These are phyloP conservation scores for Luperina nickerlii DNA, from an alignment of 2,888 invertebrate genomes.

Conservation along the genomic window DNA sequence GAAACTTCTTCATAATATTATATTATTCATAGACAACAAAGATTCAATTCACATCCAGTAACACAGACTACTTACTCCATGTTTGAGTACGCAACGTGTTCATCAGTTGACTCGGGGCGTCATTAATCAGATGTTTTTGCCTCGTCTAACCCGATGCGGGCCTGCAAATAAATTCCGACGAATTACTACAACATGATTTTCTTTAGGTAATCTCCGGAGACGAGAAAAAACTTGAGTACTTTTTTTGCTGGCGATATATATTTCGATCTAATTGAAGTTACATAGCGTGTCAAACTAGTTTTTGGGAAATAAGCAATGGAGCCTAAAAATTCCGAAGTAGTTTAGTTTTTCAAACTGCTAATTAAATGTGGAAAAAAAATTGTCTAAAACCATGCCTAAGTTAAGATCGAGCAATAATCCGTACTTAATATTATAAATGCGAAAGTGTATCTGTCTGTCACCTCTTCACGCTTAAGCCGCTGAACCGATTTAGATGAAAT, in stretches of 20 bases:
- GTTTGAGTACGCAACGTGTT: conserved; percentile 74
- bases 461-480: too few relatives aligned
- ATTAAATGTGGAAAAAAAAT: background rate
- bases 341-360: background rate
- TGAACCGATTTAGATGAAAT: too few relatives aligned
- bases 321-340: background rate
- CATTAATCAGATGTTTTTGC: conserved; percentile 83
- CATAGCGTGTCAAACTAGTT: conserved; percentile 16
- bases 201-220: conserved; percentile 56
- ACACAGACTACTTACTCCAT: conserved; percentile 41
- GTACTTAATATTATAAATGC: too few relatives aligned
- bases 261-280: conserved; percentile 44
- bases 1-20: too few relatives aligned
- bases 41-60: conserved; percentile 49
- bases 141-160: conserved; percentile 58
- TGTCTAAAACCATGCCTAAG: background rate
- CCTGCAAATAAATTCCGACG: conserved; percentile 66
- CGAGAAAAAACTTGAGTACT: conserved; percentile 52
- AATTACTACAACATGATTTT: conserved; percentile 68
- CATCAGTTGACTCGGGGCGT: conserved; percentile 69
- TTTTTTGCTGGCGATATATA: conserved; percentile 38
- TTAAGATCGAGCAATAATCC: background rate
- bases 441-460: too few relatives aligned
- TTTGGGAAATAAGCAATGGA: conserved; percentile 3
- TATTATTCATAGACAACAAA: background rate